Evolutionary conservation across 2,797 vertebrate species (phyloP), one percentile per base, ranked within the genome.

Genomic region (Monodelphis domestica): DNA sequence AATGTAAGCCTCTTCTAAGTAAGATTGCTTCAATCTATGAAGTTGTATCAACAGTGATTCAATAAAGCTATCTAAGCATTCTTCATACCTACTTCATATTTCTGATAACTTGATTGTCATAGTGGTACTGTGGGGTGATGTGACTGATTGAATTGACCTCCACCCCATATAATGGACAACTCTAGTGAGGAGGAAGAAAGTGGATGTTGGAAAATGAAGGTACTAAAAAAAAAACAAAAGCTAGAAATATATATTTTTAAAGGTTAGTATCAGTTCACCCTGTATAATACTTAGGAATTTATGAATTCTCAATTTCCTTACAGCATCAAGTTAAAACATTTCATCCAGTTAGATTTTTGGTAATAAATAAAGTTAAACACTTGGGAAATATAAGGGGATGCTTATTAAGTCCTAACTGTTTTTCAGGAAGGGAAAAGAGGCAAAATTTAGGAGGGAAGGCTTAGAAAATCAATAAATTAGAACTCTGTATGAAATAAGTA

Each of bases 221-320:
- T 26, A 78, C 78, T 38, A 45, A 21, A 45, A 78, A 21, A 45
- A 78, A 26, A 45, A 21, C 7, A 24, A 45, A 45, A 45, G 11
- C 7, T 78, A 3, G 70, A 45, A 45, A 78, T 88, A n/a, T 5
- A 78, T 88, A n/a, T 5, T 59, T 45, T 88, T 54, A 89, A 88
- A 93, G 45, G 4, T 57, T 91, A 70, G 33, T 63, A 10, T 29
- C 89, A 54, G 87, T 14, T 55, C 54, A 88, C 30, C 28, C 15
- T 38, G 3, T 26, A 89, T 54, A 94, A 33, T 93, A 94, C 17
- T 92, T 57, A 91, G 70, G 95, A 89, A 84, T 63, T 95, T 53
- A 54, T 30, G 15, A 78, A 45, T 70, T 88, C 26, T 87, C 21
- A 88, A 10, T 87, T 92, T 94, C 57, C 89, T 91, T 53, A 51